A percentile compares a stretch with the other conserved stretches of the same genome.
These are phyloP conservation scores for Alethe diademata DNA, from an alignment of 2,113 vertebrate genomes.

Conservation along the genomic window DNA sequence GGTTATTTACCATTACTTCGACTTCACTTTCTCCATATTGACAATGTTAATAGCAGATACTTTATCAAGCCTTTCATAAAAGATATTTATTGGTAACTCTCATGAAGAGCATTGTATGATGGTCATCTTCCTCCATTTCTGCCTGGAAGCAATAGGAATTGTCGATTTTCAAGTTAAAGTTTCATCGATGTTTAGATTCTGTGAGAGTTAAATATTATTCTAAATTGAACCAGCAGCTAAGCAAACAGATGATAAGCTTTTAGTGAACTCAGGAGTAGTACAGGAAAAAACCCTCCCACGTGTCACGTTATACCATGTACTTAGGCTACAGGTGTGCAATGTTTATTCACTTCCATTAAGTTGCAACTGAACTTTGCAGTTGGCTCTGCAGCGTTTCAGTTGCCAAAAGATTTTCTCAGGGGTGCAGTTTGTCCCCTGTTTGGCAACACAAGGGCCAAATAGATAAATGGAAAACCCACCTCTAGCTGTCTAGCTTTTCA, in stretches of 20 bases:
- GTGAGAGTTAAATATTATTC: conserved; percentile 54
- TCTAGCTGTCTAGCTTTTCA: not conserved
- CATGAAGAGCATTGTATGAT: not conserved
- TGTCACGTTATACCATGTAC: not conserved
- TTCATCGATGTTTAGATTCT: not conserved
- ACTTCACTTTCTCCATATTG: conserved; percentile 10
- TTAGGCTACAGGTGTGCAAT: not conserved
- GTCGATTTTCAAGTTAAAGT: conserved; percentile 18
- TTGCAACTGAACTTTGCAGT: not conserved
- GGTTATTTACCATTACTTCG: not conserved
- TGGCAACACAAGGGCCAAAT: not conserved
- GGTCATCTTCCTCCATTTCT: not conserved
- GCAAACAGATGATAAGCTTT: conserved; percentile 49
- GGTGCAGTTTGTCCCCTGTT: not conserved
- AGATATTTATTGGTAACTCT: not conserved
- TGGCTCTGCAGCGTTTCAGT: not conserved
- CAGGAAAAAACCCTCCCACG: not conserved
- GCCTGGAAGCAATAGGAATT: not conserved
- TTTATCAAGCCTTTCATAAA: conserved; percentile 18
- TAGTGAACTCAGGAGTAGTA: not conserved
- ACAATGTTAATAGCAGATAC: not conserved
- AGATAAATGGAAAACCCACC: not conserved
- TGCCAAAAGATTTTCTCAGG: not conserved
- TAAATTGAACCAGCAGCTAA: conserved; percentile 39
- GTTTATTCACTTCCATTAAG: conserved; percentile 11